phyloP scores from a whole-genome alignment of 2,888 invertebrate genomes.

The Galeruca laticollis region DNA sequence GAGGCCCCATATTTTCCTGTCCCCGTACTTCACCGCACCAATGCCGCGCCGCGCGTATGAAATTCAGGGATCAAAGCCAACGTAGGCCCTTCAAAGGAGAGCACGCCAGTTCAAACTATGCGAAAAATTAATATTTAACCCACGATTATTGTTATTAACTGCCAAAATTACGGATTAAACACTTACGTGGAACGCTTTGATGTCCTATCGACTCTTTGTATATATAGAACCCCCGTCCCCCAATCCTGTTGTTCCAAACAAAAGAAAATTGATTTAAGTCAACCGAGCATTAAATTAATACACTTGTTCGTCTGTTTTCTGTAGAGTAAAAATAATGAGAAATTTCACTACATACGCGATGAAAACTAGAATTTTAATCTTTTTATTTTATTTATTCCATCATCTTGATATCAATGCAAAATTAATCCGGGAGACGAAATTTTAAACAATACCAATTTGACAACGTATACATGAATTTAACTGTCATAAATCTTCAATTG shows the following conservation, averaged over 20 bases:
- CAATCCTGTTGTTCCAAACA: constrained; percentile 35
- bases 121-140: constrained; percentile 66
- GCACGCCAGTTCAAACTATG: constrained; percentile 63
- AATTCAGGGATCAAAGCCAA: constrained; percentile 48
- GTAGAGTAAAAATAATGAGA: too few relatives aligned
- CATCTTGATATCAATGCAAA: too few relatives aligned
- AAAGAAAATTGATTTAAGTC: constrained; percentile 49
- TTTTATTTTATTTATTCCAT: too few relatives aligned
- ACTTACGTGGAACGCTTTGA: constrained; percentile 55
- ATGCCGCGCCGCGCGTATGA: constrained; percentile 38
- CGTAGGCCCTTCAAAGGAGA: constrained; percentile 51
- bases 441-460: too few relatives aligned
- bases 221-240: constrained; percentile 9
- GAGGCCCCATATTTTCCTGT: constrained; percentile 55
- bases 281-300: constrained; percentile 25
- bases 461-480: too few relatives aligned
- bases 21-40: constrained; percentile 48
- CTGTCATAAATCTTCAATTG: too few relatives aligned
- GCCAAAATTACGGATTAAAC: constrained; percentile 58
- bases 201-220: constrained; percentile 39
- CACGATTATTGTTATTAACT: constrained; percentile 63
- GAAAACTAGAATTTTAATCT: too few relatives aligned
- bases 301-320: not conserved
- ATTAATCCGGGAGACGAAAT: too few relatives aligned
- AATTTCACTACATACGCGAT: too few relatives aligned